These are phyloP conservation scores for Sepioteuthis lessoniana DNA, from an alignment of 2,888 invertebrate species.

Conservation along the genomic window DNA sequence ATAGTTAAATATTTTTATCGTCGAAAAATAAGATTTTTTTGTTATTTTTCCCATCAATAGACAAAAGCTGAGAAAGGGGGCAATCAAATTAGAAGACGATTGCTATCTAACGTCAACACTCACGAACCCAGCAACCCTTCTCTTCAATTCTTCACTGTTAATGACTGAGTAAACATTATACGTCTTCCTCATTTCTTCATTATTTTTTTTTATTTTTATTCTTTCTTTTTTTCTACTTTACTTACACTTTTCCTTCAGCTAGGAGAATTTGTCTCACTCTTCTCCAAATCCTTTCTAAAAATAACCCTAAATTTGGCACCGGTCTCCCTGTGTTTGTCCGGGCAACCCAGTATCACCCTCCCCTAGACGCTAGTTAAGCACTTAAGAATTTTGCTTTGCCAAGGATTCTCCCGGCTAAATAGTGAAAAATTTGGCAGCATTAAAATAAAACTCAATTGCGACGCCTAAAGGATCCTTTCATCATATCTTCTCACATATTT, in stretches of 20 bases:
- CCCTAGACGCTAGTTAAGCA: neutral
- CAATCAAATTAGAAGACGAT: neutral
- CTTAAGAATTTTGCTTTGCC: neutral
- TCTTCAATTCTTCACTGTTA: neutral
- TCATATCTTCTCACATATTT: neutral
- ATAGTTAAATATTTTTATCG: neutral
- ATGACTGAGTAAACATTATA: neutral
- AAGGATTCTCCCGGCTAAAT: neutral
- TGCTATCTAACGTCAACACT: neutral
- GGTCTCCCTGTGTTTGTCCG: neutral
- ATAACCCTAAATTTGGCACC: neutral
- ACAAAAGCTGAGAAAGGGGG: neutral
- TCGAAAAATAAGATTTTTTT: neutral
- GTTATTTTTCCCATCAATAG: neutral
- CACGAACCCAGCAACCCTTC: neutral
- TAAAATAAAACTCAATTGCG: neutral
- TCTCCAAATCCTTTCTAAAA: neutral
- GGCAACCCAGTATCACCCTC: neutral
- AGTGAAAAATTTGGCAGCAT: neutral
- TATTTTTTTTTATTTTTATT: neutral
- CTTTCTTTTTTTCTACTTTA: neutral
- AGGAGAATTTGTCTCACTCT: neutral
- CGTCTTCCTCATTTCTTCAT: neutral
- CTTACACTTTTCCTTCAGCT: neutral
- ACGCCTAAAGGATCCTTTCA: neutral